These are phyloP conservation scores for Echiichthys vipera DNA, from an alignment of 2,797 vertebrate genomes.

Conservation along the genomic window DNA sequence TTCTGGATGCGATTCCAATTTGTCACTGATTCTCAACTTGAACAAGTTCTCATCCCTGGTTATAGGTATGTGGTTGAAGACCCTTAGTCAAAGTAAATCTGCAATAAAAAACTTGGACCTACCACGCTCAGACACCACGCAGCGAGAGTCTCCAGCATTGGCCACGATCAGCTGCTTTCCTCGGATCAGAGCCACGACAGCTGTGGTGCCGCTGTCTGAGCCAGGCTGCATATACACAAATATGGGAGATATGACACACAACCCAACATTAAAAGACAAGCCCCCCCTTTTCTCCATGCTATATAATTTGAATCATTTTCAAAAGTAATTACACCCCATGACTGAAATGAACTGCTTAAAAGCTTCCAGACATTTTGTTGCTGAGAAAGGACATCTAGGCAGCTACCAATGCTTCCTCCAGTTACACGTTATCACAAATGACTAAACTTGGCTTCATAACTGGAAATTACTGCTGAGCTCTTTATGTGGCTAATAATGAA, in stretches of 20 bases:
- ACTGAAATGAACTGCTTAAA: not conserved
- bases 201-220: slow-evolving; percentile 97
- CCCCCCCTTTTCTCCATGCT: no score
- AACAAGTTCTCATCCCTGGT: no score
- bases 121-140: slow-evolving; percentile 93
- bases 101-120: not conserved
- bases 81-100: not conserved
- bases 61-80: no score
- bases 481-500: slow-evolving; percentile 1
- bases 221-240: slow-evolving; percentile 87
- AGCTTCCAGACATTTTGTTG: not conserved
- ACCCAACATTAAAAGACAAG: no score
- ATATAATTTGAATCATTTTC: not conserved
- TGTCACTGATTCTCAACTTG: no score
- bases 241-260: not conserved
- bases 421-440: slow-evolving; percentile 20
- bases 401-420: not conserved
- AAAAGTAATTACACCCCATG: not conserved
- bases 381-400: not conserved
- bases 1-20: no score
- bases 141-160: slow-evolving; percentile 97
- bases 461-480: slow-evolving; percentile 8
- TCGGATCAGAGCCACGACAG: slow-evolving; percentile 95
- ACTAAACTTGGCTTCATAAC: not conserved
- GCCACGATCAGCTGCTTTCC: slow-evolving; percentile 98